Evolutionary conservation across 2,113 vertebrate species (phyloP).

Genomic region (Caloenas nicobarica): DNA sequence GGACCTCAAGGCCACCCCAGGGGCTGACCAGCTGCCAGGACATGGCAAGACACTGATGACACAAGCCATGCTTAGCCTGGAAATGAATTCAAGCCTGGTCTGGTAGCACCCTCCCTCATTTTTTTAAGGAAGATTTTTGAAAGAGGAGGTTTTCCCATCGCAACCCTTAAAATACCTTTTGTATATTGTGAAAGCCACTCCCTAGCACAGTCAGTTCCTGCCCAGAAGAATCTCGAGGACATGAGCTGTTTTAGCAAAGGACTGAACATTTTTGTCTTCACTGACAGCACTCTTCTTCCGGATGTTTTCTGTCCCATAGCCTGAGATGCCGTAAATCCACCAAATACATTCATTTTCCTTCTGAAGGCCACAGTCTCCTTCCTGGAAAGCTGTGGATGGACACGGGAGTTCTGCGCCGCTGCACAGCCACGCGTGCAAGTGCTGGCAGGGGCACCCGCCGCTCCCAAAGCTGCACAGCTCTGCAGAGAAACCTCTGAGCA

Average conservation of each 20-base stretch:
- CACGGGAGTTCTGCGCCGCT: not conserved
- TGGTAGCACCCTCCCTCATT: not conserved
- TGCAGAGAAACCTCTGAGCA: not conserved
- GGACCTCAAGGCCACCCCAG: not conserved
- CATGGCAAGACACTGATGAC: not conserved
- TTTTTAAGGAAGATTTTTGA: not conserved
- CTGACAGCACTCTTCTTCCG: not conserved
- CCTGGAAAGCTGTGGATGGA: not conserved
- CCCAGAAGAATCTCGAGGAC: not conserved
- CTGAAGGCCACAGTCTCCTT: not conserved
- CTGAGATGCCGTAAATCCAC: not conserved
- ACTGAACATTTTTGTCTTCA: not conserved
- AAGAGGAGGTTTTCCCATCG: not conserved
- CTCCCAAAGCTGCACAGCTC: not conserved
- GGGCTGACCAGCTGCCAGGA: not conserved
- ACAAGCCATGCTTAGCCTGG: not conserved
- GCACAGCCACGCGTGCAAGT: fast-evolving
- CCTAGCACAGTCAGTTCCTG: not conserved
- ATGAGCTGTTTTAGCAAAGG: not conserved
- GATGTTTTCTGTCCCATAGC: not conserved
- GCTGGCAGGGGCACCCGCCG: fast-evolving
- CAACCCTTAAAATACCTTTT: not conserved
- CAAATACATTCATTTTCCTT: not conserved
- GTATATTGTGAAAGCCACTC: not conserved
- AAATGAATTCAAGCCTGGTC: not conserved